phyloP scores from a whole-genome alignment of 2,888 invertebrate species.

The Acleris holmiana region DNA sequence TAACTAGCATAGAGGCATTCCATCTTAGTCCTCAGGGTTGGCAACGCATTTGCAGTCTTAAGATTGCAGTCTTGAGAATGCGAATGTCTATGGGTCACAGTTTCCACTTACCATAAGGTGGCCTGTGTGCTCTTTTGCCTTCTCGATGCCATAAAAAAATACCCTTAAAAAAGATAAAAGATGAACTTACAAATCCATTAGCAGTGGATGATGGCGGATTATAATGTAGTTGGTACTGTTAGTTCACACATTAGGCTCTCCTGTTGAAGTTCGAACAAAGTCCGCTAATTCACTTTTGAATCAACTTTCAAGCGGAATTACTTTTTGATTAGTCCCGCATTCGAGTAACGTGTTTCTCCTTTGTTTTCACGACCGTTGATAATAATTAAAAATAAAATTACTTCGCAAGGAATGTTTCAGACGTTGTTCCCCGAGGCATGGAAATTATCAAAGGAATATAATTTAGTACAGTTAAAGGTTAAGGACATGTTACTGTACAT shows the following conservation, averaged over 20 bases:
- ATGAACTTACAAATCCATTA: conserved; percentile 1
- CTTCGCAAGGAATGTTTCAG: background rate
- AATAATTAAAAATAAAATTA: conserved; percentile 9
- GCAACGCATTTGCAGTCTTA: no score
- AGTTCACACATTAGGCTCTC: background rate
- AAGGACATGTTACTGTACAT: no score
- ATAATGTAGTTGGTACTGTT: background rate
- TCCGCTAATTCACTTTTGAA: conserved; percentile 8
- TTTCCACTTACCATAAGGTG: no score
- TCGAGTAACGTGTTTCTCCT: background rate
- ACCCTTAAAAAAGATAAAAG: no score
- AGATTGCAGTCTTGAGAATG: no score
- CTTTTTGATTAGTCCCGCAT: conserved; percentile 13
- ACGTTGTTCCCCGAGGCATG: background rate
- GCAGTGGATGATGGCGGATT: background rate
- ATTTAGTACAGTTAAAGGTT: no score
- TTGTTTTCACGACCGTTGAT: background rate
- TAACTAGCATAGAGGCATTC: no score
- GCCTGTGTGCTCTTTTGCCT: no score
- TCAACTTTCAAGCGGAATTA: conserved; percentile 10
- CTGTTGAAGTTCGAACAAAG: conserved; percentile 2
- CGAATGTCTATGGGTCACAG: no score
- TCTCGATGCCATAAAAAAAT: no score
- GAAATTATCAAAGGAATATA: no score
- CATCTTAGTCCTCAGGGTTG: no score